Conservation (phyloP, 2,113 vertebrate species). For the Emydura subglobosa region DNA sequence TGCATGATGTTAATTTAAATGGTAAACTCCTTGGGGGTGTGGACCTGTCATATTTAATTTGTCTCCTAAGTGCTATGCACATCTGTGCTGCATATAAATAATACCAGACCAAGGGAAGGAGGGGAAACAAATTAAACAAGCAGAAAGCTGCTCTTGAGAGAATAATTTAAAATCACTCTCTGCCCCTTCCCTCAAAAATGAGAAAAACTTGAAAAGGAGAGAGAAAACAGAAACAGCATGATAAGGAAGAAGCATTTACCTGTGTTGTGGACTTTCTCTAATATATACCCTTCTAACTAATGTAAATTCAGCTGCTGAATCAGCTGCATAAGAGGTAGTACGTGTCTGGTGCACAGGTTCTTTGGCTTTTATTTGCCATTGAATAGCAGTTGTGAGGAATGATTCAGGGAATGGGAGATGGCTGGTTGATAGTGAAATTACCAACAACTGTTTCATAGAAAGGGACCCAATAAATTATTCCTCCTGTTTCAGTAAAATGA, state of each 20-base stretch:
- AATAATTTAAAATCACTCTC: not conserved
- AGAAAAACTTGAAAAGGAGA: not conserved
- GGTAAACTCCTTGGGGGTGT: slow-evolving; percentile 44
- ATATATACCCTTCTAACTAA: slow-evolving; percentile 21
- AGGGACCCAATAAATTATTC: not conserved
- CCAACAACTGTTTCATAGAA: not conserved
- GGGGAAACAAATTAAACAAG: slow-evolving; percentile 25
- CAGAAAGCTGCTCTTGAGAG: slow-evolving; percentile 37
- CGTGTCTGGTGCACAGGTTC: not conserved
- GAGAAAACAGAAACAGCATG: slow-evolving; percentile 25
- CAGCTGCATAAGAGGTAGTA: not conserved
- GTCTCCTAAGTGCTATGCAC: not conserved
- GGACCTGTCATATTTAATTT: slow-evolving; percentile 52
- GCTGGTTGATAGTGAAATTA: not conserved
- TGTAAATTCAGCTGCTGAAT: slow-evolving; percentile 9
- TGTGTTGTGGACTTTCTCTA: not conserved
- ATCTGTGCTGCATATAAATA: slow-evolving; percentile 21
- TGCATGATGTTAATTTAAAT: slow-evolving; percentile 57
- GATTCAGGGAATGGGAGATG: not conserved
- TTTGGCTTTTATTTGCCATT: not conserved
- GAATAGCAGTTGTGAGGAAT: not conserved
- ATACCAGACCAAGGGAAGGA: not conserved
- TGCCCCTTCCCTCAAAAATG: not conserved
- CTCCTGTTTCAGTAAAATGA: not conserved
- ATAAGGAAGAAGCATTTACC: slow-evolving; percentile 50